Conservation (phyloP, 2,113 vertebrate genomes). For the Cairina moschata region DNA sequence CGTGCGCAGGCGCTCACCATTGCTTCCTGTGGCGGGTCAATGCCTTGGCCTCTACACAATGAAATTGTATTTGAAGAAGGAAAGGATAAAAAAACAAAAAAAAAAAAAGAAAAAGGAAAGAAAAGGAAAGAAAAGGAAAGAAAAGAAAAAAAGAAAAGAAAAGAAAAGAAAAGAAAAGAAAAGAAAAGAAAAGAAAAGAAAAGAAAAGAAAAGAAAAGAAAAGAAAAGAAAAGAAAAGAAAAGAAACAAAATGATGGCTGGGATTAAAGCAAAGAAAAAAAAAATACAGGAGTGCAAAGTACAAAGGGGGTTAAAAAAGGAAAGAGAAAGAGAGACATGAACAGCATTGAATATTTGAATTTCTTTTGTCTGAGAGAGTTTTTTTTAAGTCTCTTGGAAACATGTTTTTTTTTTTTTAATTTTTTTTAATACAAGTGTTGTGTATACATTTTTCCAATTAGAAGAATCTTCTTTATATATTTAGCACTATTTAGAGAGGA, state of each 20-base stretch:
- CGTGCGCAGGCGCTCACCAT: rapidly evolving
- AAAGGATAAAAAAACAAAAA: not conserved
- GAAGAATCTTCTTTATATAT: conserved; percentile 47
- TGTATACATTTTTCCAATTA: conserved; percentile 59
- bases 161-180: too few species aligned
- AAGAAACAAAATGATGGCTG: not conserved
- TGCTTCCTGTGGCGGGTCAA: not conserved
- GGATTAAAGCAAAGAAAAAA: conserved; percentile 24
- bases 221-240: not conserved
- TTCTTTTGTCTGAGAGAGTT: conserved; percentile 44
- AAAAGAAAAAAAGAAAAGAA: too few species aligned
- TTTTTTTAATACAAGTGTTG: conserved; percentile 28
- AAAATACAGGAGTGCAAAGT: not conserved
- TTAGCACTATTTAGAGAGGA: conserved; percentile 60
- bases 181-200: too few species aligned
- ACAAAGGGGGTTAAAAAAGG: conserved; percentile 40
- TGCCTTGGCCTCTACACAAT: conserved; percentile 29
- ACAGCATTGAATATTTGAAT: conserved; percentile 40
- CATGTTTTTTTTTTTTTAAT: not conserved
- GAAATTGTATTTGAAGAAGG: not conserved
- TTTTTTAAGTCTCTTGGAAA: conserved; percentile 8
- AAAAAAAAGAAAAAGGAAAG: not conserved
- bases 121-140: too few species aligned
- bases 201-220: too few species aligned
- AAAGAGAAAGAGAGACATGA: conserved; percentile 17